Evolutionary conservation across 2,113 vertebrate genomes (phyloP).

Genomic region (Ptyas mucosa): DNA sequence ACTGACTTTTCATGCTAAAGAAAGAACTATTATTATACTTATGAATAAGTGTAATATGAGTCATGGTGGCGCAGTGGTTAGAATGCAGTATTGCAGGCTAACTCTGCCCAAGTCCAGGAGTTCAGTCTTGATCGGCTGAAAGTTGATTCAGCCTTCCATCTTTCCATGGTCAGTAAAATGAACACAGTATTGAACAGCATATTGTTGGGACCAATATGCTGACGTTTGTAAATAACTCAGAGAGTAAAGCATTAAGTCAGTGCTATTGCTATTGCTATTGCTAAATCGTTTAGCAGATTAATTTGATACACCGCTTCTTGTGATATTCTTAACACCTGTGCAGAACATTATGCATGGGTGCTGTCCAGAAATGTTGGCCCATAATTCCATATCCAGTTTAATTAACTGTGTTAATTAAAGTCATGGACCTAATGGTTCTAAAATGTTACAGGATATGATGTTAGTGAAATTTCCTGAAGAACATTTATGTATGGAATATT

Average conservation of each 20-base stretch:
- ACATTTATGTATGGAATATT: background rate
- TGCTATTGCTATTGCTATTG: background rate
- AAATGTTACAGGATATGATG: background rate
- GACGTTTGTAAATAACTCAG: background rate
- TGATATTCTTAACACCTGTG: background rate
- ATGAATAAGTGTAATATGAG: no score
- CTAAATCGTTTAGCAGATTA: background rate
- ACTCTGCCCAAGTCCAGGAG: background rate
- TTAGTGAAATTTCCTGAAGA: background rate
- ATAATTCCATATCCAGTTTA: background rate
- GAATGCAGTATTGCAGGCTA: background rate
- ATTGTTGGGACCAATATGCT: background rate
- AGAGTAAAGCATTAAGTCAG: no score
- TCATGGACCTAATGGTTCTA: background rate
- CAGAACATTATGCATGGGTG: background rate
- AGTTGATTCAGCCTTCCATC: background rate
- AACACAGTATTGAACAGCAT: background rate
- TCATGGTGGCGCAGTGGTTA: background rate
- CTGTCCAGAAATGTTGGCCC: background rate
- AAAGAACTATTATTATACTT: background rate
- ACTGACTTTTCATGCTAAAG: background rate
- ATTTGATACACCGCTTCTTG: background rate
- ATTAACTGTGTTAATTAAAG: background rate
- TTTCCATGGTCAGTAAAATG: background rate
- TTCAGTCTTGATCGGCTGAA: background rate